Conservation (phyloP, 2,797 vertebrate genomes). For the Falco columbarius region DNA sequence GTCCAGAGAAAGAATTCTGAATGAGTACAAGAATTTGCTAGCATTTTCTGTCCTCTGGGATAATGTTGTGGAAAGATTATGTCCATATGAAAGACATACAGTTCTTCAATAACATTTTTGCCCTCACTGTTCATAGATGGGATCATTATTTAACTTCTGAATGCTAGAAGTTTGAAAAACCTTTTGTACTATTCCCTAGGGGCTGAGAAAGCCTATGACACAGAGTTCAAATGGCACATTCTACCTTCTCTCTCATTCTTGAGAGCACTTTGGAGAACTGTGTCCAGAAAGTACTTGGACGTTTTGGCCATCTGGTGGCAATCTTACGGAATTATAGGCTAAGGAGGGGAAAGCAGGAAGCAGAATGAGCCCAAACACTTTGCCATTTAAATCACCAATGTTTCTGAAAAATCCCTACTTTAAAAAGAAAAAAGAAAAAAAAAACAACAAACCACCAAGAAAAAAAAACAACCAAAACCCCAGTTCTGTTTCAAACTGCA, state of each 20-base stretch:
- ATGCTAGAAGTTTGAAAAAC: neutral
- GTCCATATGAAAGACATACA: neutral
- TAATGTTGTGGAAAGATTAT: neutral
- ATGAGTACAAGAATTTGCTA: neutral
- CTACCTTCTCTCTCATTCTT: neutral
- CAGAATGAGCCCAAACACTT: neutral
- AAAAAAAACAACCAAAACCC: too few relatives aligned
- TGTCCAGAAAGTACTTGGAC: neutral
- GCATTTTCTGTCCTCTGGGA: neutral
- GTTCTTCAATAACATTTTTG: neutral
- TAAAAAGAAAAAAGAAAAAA: neutral
- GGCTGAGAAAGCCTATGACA: neutral
- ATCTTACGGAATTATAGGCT: neutral
- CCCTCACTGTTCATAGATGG: neutral
- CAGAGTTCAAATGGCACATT: neutral
- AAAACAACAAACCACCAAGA: too few relatives aligned
- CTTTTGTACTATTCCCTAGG: fast-evolving
- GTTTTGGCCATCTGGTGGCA: neutral
- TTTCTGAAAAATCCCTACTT: neutral
- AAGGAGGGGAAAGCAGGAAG: neutral
- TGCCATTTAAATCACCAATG: neutral
- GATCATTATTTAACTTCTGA: neutral
- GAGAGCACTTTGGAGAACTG: neutral
- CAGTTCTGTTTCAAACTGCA: neutral
- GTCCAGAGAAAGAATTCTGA: neutral